Evolutionary conservation across 2,888 invertebrate genomes (phyloP), one percentile per base, ranked within the genome.

Genomic region (Pseudoips prasinana): DNA sequence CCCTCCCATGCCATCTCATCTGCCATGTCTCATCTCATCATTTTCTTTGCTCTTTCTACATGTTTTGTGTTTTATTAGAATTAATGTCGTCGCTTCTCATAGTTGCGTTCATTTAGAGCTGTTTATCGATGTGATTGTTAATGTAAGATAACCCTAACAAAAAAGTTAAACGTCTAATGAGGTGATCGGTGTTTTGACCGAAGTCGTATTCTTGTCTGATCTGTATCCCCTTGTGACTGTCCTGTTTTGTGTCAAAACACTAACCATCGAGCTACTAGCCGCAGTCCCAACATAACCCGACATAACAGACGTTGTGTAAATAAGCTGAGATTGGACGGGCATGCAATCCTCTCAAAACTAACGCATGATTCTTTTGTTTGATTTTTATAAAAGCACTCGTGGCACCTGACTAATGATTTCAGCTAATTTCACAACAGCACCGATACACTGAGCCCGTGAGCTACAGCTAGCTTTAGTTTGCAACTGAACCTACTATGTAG

Each of bases 271-370:
- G 27, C 36, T 46, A 52, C 48, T 54, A 59, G 57, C 38, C 29
- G 45, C 45, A 31, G 42, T 41, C 38, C 39, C 53, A 39, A 65
- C 46, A 48, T 52, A 45, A 47, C 30, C 40, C 24, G 40, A 32
- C 46, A 41, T 50, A 42, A 37, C 45, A 46, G 39, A 40, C 36
- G 79, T 78, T 81, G 85, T 84, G 82, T 57, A 78, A 82, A 82
- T 82, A 74, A 80, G 82, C 86, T 84, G 85, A 84, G 76, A 85
- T 83, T 76, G 84, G 81, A 79, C 82, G 81, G 83, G 75, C 83
- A 82, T 70, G 71, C 83, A 73, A 69, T 33, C 52, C 46, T 46
- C 46, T 45, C 41, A 33, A 39, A 33, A 58, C 62, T 48, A 58
- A 51, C 58, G 81, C 84, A 83, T 83, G 78, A 58, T 38, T 53